phyloP scores from a whole-genome alignment of 2,113 vertebrate genomes.

The Oryzias javanicus region DNA sequence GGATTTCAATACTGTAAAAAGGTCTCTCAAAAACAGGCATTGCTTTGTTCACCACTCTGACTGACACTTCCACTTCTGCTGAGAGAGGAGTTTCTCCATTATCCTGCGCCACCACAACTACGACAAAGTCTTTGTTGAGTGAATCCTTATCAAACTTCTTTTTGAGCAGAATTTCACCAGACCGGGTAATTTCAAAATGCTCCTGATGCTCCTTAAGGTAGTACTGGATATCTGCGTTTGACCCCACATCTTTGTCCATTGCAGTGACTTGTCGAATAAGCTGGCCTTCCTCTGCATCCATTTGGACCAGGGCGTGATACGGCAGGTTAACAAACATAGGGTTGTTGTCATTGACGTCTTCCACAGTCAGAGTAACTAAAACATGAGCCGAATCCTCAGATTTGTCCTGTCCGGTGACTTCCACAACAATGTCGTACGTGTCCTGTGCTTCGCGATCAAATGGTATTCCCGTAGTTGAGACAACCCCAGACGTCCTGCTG shows the following conservation, averaged over 20 bases:
- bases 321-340: conserved; percentile 93
- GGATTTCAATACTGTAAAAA: conserved; percentile 93
- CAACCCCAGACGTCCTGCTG: conserved; percentile 89
- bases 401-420: conserved; percentile 84
- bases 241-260: conserved; percentile 85
- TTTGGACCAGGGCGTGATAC: conserved; percentile 89
- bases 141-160: conserved; percentile 85
- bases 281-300: conserved; percentile 85
- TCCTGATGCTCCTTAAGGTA: conserved; percentile 85
- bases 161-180: conserved; percentile 87
- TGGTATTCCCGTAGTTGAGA: conserved; percentile 88
- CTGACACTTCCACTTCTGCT: conserved; percentile 83
- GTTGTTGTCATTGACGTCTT: conserved; percentile 91
- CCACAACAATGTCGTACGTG: conserved; percentile 86
- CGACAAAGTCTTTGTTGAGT: conserved; percentile 85
- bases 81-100: conserved; percentile 85
- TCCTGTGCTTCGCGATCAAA: conserved; percentile 92
- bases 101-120: conserved; percentile 87
- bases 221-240: conserved; percentile 86
- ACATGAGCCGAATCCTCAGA: conserved; percentile 82
- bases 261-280: conserved; percentile 85
- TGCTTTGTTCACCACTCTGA: conserved; percentile 92
- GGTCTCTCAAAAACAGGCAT: conserved; percentile 94
- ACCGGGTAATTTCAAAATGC: conserved; percentile 84
- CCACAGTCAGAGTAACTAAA: conserved; percentile 83